phyloP scores from a whole-genome alignment of 2,797 vertebrate species.

The Manis pentadactyla region DNA sequence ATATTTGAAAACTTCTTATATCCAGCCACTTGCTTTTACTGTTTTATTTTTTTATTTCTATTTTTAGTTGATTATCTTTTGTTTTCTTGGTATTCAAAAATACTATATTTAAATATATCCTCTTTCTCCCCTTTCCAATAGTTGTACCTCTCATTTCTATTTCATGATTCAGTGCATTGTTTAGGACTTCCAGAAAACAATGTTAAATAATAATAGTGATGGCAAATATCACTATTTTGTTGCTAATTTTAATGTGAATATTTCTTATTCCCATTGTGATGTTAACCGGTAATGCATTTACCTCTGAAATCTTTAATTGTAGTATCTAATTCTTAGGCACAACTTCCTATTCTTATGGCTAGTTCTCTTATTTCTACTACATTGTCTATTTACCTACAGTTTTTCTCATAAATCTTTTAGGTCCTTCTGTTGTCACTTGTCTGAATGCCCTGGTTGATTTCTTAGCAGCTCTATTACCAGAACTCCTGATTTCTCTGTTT shows the following conservation, averaged over 20 bases:
- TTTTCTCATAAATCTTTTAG: neutral
- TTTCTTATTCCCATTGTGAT: neutral
- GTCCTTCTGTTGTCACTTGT: neutral
- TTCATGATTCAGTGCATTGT: neutral
- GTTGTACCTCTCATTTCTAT: neutral
- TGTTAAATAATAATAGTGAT: neutral
- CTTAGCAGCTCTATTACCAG: neutral
- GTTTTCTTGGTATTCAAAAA: neutral
- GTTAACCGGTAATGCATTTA: neutral
- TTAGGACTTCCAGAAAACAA: neutral
- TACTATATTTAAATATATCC: neutral
- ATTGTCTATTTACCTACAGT: neutral
- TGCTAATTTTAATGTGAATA: neutral
- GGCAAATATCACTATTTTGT: neutral
- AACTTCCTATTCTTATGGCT: neutral
- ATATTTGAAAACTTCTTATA: slow-evolving; percentile 23
- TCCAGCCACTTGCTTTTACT: neutral
- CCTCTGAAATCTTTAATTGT: neutral
- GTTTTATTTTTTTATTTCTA: neutral
- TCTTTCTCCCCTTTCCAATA: neutral
- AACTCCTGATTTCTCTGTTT: neutral
- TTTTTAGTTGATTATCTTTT: neutral
- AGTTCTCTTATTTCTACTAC: neutral
- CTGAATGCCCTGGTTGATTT: neutral
- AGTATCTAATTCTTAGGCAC: neutral